These are phyloP conservation scores for Cyanoliseus patagonus DNA, from an alignment of 2,113 vertebrate genomes.

Conservation along the genomic window DNA sequence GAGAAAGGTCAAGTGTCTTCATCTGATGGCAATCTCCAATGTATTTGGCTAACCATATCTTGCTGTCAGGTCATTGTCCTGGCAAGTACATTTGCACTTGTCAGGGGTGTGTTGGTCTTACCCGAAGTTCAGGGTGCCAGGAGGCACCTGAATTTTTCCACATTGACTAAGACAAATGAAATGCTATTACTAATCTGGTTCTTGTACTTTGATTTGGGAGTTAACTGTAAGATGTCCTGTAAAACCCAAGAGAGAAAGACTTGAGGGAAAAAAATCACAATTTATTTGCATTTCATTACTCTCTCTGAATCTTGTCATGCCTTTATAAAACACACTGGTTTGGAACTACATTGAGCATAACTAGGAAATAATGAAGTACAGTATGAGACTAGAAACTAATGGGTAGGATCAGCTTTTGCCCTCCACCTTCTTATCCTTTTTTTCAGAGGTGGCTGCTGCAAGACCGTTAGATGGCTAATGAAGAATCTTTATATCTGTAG, in stretches of 20 bases:
- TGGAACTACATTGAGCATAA: not conserved
- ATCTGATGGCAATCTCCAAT: not conserved
- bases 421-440: not conserved
- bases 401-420: not conserved
- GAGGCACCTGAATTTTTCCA: not conserved
- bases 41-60: not conserved
- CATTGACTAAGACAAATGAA: not conserved
- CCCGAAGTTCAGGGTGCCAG: not conserved
- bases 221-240: not conserved
- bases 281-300: not conserved
- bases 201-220: not conserved
- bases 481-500: not conserved
- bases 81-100: not conserved
- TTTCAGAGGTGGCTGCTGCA: not conserved
- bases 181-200: not conserved
- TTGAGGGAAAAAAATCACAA: not conserved
- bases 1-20: not conserved
- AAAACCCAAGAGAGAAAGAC: not conserved
- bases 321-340: not conserved
- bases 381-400: not conserved
- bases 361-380: not conserved
- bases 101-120: not conserved
- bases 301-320: not conserved
- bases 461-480: not conserved
- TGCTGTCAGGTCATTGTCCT: not conserved